These are phyloP conservation scores for Rana temporaria DNA, from an alignment of 2,113 vertebrate genomes.

Conservation along the genomic window DNA sequence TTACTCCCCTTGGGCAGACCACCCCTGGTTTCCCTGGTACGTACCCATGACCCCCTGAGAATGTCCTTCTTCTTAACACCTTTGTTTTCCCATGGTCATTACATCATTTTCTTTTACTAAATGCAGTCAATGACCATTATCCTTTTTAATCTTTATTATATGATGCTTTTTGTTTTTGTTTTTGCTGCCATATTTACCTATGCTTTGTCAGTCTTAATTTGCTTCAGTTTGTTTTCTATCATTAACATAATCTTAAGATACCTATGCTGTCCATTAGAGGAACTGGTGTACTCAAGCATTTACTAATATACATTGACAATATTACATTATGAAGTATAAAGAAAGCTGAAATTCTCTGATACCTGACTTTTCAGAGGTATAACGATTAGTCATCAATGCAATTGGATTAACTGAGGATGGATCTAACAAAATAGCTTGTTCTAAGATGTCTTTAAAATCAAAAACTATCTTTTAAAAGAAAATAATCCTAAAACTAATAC, in stretches of 20 bases:
- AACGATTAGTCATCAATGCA: too few relatives aligned
- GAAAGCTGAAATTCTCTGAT: too few relatives aligned
- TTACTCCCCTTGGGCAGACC: constrained; percentile 98
- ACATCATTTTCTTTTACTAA: constrained; percentile 75
- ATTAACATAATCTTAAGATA: constrained; percentile 58
- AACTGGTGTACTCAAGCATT: constrained; percentile 38
- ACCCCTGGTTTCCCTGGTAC: constrained; percentile 98
- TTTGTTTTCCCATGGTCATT: constrained; percentile 81
- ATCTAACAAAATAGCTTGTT: too few relatives aligned
- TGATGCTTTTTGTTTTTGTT: constrained; percentile 64
- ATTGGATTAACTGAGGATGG: too few relatives aligned
- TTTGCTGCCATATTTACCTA: constrained; percentile 58
- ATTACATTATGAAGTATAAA: background rate
- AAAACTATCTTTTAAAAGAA: too few relatives aligned
- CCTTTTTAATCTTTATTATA: constrained; percentile 66
- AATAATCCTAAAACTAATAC: background rate
- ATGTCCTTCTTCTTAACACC: constrained; percentile 86
- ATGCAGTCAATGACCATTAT: constrained; percentile 73
- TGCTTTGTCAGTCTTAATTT: constrained; percentile 61
- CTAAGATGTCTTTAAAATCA: too few relatives aligned
- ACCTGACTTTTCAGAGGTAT: too few relatives aligned
- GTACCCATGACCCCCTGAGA: constrained; percentile 91
- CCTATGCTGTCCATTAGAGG: constrained; percentile 56
- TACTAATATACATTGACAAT: constrained; percentile 55
- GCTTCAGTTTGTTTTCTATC: constrained; percentile 61